Base-by-base conservation (phyloP, 2,113 vertebrate genomes). In the Phylloscopus trochilus region DNA sequence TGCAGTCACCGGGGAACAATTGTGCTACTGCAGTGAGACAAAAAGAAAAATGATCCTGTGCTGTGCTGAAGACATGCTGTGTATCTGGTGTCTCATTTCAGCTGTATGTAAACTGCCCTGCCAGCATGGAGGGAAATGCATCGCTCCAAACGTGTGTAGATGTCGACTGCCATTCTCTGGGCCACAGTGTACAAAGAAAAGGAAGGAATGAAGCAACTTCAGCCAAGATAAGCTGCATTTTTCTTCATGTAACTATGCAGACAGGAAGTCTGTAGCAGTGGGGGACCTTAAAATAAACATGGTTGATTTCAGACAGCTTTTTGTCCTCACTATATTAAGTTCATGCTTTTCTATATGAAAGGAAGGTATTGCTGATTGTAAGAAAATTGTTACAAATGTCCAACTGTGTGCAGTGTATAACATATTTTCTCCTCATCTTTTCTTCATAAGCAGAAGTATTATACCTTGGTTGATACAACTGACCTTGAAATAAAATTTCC, bases 41-140 rank as follows among this genome's bases (percentile, higher is more conserved):
- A 60, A 90, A 67, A 92, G 79, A 95, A 81, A 92, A 88, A 91
- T 27, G 70, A 82, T 66, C 9, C 30, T 46, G 81, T 87, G 78
- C 66, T 67, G 70, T 67, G 68, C 90, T 82, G 80, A 84, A 92
- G 70, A 53, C 63, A 7, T 73, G 35, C 55, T 44, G 7, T 82
- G 77, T 93, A 27, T 92, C 72, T 90, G 83, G 17, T 93, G 44
- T 96, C 39, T 94, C 62, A 22, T 92, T 95, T 33, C 93, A 99
- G 98, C 98, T 75, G 96, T 99, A 14, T 99, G 98, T 82, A 83
- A 94, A n/a, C 95, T 91, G 47, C 96, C 98, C 63, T 99, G 98
- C 92, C 89, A 98, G 46, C 98, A 98, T 2, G 98, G 98, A 92
- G 98, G 98, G 31, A 99, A 99, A 95, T 99, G 98, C 76, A 92